Base-by-base conservation (phyloP, 2,888 invertebrate species). In the Drymonia ruficornis region DNA sequence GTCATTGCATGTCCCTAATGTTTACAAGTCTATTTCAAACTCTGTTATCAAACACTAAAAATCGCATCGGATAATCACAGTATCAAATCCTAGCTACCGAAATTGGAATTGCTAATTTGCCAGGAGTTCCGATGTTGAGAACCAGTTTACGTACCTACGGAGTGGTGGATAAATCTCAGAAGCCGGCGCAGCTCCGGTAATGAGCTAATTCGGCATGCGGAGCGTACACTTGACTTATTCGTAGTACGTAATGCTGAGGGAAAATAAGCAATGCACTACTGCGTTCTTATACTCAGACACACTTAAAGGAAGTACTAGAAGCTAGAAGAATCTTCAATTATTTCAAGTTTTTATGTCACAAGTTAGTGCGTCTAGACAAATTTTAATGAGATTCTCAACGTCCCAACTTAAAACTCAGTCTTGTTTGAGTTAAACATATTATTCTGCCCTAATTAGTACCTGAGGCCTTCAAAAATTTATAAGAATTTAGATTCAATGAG, bases 171-270 rank as follows among this genome's bases (percentile, higher is more conserved):
- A 84, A 83, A 83, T 84, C 80, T 76, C 71, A 54, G 67, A 69
- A 69, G 63, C 63, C 68, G 31, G 31, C 31, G 72, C 70, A 71
- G 31, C 72, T 74, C 65, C 72, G 63, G 76, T 86, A 87, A 87
- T 87, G 83, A 87, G 84, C 84, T 86, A 85, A 87, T 86, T 84
- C 82, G 77, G 83, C 79, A 84, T 84, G 80, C 83, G 73, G n/a
- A 15, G 38, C n/a, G 15, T 15, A n/a, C 59, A 67, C 60, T 63
- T 62, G 52, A 49, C 62, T 53, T 55, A 56, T 68, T 74, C 59
- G 66, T 66, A 66, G 60, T 53, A 67, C 65, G 68, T 66, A 72
- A 72, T 73, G 73, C 76, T 67, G 58, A 55, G 63, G 71, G 65
- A 75, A 77, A 72, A 71, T 72, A 67, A 71, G 70, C 78, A 78